Percentiles rank a stretch among this genome's conserved stretches.
Evolutionary conservation across 2,113 vertebrate genomes (phyloP).

Genomic region (Salvelinus sp.): DNA sequence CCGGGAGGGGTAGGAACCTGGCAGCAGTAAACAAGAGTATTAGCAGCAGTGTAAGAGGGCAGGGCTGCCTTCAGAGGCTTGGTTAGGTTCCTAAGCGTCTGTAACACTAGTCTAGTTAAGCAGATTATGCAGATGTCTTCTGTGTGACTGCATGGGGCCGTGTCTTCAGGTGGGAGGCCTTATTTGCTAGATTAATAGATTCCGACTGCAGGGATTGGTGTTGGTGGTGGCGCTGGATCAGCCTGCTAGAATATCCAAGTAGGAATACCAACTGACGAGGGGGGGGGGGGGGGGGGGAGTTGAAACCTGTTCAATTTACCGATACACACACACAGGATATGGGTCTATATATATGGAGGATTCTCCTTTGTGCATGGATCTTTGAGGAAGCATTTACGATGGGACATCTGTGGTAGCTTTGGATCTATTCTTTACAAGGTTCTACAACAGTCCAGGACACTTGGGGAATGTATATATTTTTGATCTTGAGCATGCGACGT

Average conservation of each 20-base stretch:
- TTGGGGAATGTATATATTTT: constrained; percentile 5
- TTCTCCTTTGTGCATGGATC: neutral
- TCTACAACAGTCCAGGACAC: neutral
- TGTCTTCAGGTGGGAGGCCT: constrained; percentile 55
- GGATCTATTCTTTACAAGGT: neutral
- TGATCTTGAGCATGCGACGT: constrained; percentile 24
- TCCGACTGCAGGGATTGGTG: constrained; percentile 58
- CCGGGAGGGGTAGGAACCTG: constrained; percentile 17
- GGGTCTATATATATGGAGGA: constrained; percentile 14
- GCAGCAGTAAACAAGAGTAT: constrained; percentile 60
- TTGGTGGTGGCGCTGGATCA: constrained; percentile 36
- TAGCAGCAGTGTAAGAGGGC: constrained; percentile 55
- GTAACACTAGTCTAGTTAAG: constrained; percentile 74
- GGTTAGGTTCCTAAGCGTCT: constrained; percentile 63
- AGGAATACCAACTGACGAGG: constrained; percentile 46
- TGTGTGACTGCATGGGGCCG: constrained; percentile 65
- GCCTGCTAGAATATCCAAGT: constrained; percentile 58
- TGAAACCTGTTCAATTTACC: constrained; percentile 26
- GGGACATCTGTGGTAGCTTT: neutral
- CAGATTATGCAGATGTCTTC: constrained; percentile 78
- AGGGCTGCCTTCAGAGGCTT: constrained; percentile 43
- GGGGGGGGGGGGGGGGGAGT: constrained; percentile 24
- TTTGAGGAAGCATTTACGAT: constrained; percentile 1
- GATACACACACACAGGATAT: neutral
- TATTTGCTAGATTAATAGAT: constrained; percentile 60